These are phyloP conservation scores for Dufourea novaeangliae DNA, from an alignment of 1,140 invertebrate species.

Conservation along the genomic window DNA sequence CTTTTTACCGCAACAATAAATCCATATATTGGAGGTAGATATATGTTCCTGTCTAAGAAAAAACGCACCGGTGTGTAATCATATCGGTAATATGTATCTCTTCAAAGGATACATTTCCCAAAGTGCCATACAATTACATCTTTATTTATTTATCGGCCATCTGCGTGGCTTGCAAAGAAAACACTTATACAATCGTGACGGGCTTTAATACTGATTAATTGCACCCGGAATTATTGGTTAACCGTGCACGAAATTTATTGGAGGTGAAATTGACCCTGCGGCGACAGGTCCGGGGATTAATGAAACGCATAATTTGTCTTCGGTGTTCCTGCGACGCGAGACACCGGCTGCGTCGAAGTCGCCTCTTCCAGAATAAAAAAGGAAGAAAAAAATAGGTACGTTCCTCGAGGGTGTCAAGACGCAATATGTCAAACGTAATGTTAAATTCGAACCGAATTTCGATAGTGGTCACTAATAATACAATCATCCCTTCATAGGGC, in stretches of 20 bases:
- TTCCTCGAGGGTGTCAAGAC: no score
- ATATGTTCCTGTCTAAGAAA: background rate
- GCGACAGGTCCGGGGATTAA: conserved; percentile 8
- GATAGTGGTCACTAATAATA: background rate
- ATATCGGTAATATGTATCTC: background rate
- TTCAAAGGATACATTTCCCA: background rate
- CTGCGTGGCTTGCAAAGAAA: background rate
- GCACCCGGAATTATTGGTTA: conserved; percentile 12
- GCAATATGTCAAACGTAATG: background rate
- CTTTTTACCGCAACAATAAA: background rate
- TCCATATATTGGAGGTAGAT: no score
- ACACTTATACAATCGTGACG: background rate
- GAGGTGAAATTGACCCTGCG: conserved; percentile 26
- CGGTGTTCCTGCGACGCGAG: background rate
- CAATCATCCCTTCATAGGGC: background rate
- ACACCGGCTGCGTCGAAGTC: background rate
- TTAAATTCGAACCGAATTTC: background rate
- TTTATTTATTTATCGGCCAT: background rate
- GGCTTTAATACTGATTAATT: conserved; percentile 21
- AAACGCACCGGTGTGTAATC: background rate
- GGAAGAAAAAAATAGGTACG: background rate
- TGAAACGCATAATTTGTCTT: conserved; percentile 17
- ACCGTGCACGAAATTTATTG: conserved; percentile 2
- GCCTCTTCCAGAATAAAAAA: background rate
- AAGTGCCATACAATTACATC: background rate